Evolutionary conservation across 1,140 invertebrate genomes (phyloP).

Genomic region (Argopecten irradians): DNA sequence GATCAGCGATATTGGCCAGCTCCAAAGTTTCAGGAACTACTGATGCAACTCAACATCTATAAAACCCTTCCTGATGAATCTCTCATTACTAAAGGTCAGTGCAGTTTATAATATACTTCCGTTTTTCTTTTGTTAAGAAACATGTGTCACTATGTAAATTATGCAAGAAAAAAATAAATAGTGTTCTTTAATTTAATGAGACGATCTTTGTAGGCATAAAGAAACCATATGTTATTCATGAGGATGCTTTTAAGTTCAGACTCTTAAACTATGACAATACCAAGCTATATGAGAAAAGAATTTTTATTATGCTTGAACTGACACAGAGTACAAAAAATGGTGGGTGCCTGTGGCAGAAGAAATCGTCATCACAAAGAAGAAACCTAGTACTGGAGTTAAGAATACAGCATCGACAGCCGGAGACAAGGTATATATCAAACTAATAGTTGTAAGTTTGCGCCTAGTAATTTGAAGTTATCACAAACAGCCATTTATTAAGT

Average conservation of each 20-base stretch:
- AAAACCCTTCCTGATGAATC: conserved; percentile 56
- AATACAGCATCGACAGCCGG: background rate
- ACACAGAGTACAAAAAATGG: conserved; percentile 64
- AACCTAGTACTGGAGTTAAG: background rate
- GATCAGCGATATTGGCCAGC: conserved; percentile 67
- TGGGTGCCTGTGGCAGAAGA: conserved; percentile 65
- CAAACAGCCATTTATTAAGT: too few relatives aligned
- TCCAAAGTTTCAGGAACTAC: conserved; percentile 70
- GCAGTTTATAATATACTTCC: background rate
- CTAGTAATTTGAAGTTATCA: too few relatives aligned
- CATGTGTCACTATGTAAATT: too few relatives aligned
- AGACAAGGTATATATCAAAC: background rate
- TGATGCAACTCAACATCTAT: conserved; percentile 69
- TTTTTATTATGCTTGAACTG: too few relatives aligned
- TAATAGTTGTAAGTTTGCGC: too few relatives aligned
- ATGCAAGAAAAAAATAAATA: too few relatives aligned
- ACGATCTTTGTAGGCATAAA: too few relatives aligned
- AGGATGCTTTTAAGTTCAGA: too few relatives aligned
- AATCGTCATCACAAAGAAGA: conserved; percentile 51
- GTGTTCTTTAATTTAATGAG: too few relatives aligned
- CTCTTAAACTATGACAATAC: too few relatives aligned
- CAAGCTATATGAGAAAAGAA: too few relatives aligned
- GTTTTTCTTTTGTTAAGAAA: background rate
- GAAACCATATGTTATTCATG: too few relatives aligned
- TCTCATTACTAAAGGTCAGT: conserved; percentile 54